Evolutionary conservation across 2,113 vertebrate genomes (phyloP).

Genomic region (Syngnathus floridae): DNA sequence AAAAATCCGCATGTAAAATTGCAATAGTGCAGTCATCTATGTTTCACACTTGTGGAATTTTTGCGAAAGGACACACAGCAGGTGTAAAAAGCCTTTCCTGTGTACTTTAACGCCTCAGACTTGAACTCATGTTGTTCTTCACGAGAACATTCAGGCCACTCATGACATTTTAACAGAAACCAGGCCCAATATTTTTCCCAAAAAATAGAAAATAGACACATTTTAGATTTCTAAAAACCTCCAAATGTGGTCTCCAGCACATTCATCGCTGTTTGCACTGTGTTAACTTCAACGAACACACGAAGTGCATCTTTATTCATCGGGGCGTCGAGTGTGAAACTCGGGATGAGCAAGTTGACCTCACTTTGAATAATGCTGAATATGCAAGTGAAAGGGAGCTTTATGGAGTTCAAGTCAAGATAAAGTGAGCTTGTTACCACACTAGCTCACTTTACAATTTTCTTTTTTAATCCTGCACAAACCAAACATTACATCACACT

Average conservation of each 20-base stretch:
- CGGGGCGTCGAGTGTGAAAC: constrained; percentile 14
- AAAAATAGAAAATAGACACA: neutral
- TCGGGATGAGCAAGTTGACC: constrained; percentile 51
- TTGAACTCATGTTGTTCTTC: neutral
- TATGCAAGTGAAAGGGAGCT: constrained; percentile 62
- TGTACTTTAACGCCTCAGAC: neutral
- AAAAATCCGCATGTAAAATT: too few relatives aligned
- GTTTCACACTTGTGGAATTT: neutral
- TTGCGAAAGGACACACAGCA: neutral
- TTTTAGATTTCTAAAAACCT: neutral
- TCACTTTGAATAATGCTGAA: constrained; percentile 48
- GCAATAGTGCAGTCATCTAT: neutral
- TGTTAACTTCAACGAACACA: constrained; percentile 18
- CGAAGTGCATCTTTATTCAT: constrained; percentile 57
- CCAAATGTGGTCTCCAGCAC: neutral
- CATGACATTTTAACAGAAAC: neutral
- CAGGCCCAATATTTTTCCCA: too few relatives aligned
- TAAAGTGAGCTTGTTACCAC: constrained; percentile 36
- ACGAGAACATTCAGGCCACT: neutral
- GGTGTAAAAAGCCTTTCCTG: constrained; percentile 1
- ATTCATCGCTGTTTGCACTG: constrained; percentile 30
- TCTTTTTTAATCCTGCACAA: constrained; percentile 18
- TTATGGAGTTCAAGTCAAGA: constrained; percentile 53
- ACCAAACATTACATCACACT: constrained; percentile 3
- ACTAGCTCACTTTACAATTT: constrained; percentile 29